Evolutionary conservation across 2,888 invertebrate species (phyloP).

Genomic region (Ptychoptera contaminata): DNA sequence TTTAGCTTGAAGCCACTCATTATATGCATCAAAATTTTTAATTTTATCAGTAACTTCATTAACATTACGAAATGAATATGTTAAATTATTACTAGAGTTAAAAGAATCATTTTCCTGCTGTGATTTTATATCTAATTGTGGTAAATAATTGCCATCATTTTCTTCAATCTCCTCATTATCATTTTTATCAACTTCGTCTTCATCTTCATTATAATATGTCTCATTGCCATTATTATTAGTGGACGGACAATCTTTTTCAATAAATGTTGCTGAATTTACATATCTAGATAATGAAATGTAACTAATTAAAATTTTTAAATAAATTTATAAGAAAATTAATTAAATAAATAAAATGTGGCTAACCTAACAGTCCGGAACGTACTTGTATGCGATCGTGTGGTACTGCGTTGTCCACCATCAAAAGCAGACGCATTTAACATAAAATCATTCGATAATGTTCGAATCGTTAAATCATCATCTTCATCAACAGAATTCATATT

Average conservation of each 20-base stretch:
- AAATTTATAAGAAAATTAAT: not conserved
- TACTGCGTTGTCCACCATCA: not conserved
- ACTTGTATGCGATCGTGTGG: not conserved
- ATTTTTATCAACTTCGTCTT: conserved; percentile 5
- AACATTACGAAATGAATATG: conserved; percentile 15
- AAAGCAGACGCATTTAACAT: too few species aligned
- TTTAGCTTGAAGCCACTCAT: conserved; percentile 24
- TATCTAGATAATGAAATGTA: conserved; percentile 10
- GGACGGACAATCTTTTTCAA: conserved; percentile 12
- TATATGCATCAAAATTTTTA: conserved; percentile 20
- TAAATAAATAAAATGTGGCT: not conserved
- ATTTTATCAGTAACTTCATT: conserved; percentile 16
- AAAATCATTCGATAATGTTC: too few species aligned
- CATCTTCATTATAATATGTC: conserved; percentile 5
- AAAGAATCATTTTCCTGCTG: conserved; percentile 16
- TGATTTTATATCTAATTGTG: not conserved
- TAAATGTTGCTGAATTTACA: conserved; percentile 16
- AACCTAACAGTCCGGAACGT: not conserved
- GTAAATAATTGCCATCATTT: not conserved
- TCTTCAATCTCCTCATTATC: conserved; percentile 6
- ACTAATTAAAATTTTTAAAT: not conserved
- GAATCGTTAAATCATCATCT: too few species aligned
- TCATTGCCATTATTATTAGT: conserved; percentile 6
- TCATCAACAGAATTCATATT: too few species aligned
- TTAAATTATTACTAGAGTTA: conserved; percentile 15